Evolutionary conservation across 2,888 invertebrate genomes (phyloP), one percentile per base, ranked within the genome.

Genomic region (Acleris sparsana): DNA sequence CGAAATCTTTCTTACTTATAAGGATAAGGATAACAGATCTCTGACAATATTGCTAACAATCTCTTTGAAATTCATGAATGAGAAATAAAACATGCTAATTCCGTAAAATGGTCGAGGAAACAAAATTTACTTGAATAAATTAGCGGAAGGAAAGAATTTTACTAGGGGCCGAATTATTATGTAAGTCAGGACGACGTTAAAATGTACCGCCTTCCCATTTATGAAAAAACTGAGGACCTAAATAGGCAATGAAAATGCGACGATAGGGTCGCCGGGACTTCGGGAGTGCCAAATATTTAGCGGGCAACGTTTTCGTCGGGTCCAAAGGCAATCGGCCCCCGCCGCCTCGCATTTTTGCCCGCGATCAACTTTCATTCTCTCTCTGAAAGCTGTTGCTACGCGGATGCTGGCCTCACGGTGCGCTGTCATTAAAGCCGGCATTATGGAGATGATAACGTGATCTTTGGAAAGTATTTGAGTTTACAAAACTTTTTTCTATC

Each of bases 351-450:
- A 84, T 87, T 85, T 87, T 84, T 85, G 82, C 80, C 80, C 80
- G 77, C 80, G 86, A 87, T 88, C 87, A 90, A 92, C 92, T 92
- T 92, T 92, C 92, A 88, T 92, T 91, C 86, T 86, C 82, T 80
- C 82, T 83, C 87, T 86, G 87, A 87, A 87, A 86, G 85, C 87
- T 87, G 91, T 92, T 91, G 89, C 92, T 85, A 92, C 78, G 91
- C 92, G 92, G 92, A 92, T 89, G 86, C 88, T 83, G 88, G 85
- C 83, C 86, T 79, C 84, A 80, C 84, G 75, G 80, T 80, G 84
- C 81, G 82, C 85, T 81, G 88, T 84, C 87, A 87, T 89, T 87
- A 88, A 87, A 87, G 82, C 82, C 85, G 84, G 78, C 84, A 85
- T 83, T 87, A 86, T 89, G 86, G 85, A 86, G 89, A 90, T 91